Evolutionary conservation across 2,888 invertebrate species (phyloP).

Genomic region (Coremacera marginata): DNA sequence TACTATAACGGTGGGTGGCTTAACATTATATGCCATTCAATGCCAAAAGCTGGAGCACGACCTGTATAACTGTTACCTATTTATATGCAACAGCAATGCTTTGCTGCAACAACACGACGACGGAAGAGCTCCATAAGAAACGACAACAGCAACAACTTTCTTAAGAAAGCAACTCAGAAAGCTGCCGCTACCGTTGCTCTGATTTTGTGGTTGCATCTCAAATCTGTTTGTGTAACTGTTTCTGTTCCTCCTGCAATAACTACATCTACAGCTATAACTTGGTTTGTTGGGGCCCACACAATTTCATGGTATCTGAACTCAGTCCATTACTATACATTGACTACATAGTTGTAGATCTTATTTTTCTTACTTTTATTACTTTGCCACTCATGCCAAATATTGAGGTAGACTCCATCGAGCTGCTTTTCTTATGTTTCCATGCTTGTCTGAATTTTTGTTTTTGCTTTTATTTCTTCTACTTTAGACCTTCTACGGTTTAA

Average conservation of each 20-base stretch:
- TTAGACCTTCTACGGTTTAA: background rate
- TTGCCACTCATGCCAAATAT: background rate
- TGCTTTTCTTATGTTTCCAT: background rate
- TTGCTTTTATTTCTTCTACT: background rate
- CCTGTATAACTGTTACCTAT: conserved; percentile 27
- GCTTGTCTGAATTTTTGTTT: background rate
- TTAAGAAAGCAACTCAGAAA: background rate
- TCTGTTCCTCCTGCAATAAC: background rate
- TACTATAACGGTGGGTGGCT: background rate
- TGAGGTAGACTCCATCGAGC: conserved; percentile 16
- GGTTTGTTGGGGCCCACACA: background rate
- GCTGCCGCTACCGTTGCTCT: background rate
- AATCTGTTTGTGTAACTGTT: background rate
- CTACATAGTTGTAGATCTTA: background rate
- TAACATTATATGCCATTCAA: background rate
- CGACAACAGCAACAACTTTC: background rate
- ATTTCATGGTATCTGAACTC: background rate
- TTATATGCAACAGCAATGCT: background rate
- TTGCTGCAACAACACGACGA: background rate
- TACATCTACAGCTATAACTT: background rate
- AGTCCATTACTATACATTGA: background rate
- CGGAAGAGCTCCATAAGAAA: too few species aligned
- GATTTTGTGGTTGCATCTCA: background rate
- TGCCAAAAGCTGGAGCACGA: conserved; percentile 1
- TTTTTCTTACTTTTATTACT: background rate